Conservation (phyloP, 2,113 vertebrate genomes). For the Lophochroa leadbeateri region DNA sequence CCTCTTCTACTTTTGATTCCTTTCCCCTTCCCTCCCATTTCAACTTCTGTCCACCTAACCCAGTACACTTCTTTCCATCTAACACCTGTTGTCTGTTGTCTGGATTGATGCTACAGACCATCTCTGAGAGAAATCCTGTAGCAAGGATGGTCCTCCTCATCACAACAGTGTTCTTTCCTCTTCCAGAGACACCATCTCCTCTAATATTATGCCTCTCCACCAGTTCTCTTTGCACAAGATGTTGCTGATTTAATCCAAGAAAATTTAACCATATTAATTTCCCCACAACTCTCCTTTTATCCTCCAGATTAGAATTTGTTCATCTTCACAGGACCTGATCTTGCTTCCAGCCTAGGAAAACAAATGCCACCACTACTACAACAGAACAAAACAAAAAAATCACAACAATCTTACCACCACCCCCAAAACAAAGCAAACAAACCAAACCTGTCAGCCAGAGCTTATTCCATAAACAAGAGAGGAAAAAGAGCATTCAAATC, state of each 20-base stretch:
- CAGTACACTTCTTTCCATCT: not conserved
- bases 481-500: not conserved
- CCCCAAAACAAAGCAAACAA: not conserved
- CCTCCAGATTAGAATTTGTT: not conserved
- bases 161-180: not conserved
- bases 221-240: not conserved
- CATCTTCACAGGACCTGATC: not conserved
- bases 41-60: not conserved
- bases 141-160: not conserved
- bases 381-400: not conserved
- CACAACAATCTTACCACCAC: not conserved
- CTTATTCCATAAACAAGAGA: not conserved
- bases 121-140: not conserved
- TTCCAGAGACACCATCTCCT: not conserved
- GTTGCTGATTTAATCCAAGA: not conserved
- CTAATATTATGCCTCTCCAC: not conserved
- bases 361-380: not conserved
- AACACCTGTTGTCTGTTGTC: not conserved
- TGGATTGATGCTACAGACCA: not conserved
- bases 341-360: not conserved
- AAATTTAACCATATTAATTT: not conserved
- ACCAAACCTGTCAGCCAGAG: not conserved
- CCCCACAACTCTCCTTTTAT: not conserved
- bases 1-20: not conserved
- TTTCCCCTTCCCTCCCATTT: not conserved